Evolutionary conservation across 2,113 vertebrate genomes (phyloP).

Genomic region (Pyxicephalus adspersus): DNA sequence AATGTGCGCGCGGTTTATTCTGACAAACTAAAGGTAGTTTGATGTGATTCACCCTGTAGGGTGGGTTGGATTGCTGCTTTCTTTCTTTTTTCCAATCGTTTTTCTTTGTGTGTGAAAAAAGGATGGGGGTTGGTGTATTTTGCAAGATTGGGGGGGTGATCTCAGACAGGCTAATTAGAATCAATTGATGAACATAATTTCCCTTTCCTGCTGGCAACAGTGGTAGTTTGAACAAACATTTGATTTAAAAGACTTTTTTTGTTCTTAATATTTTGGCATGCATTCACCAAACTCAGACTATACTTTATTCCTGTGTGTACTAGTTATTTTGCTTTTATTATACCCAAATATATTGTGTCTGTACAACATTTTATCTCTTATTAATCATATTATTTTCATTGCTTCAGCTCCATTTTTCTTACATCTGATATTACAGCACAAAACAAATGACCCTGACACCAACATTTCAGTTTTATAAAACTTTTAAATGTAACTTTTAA

Average conservation of each 20-base stretch:
- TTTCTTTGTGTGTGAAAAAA: constrained; percentile 55
- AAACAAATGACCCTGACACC: too few relatives aligned
- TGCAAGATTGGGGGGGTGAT: constrained; percentile 49
- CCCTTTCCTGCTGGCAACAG: constrained; percentile 52
- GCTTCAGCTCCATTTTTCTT: too few relatives aligned
- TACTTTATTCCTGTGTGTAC: neutral
- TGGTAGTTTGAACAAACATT: constrained; percentile 50
- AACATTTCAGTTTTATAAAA: too few relatives aligned
- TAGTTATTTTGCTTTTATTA: neutral
- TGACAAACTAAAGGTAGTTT: constrained; percentile 46
- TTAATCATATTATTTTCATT: too few relatives aligned
- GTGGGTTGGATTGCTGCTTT: constrained; percentile 50
- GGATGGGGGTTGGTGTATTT: constrained; percentile 53
- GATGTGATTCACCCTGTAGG: constrained; percentile 55
- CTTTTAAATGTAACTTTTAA: too few relatives aligned
- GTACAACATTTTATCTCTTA: too few relatives aligned
- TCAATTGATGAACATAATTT: constrained; percentile 58
- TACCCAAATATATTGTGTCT: neutral
- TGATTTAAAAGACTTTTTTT: constrained; percentile 41
- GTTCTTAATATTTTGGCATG: constrained; percentile 30
- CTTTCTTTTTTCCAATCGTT: constrained; percentile 50
- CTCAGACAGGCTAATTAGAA: constrained; percentile 54
- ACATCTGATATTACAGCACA: too few relatives aligned
- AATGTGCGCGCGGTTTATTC: constrained; percentile 43
- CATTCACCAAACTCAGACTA: neutral